Evolutionary conservation across 2,797 vertebrate species (phyloP), one percentile per base, ranked within the genome.

Genomic region (Aquila chrysaetos): DNA sequence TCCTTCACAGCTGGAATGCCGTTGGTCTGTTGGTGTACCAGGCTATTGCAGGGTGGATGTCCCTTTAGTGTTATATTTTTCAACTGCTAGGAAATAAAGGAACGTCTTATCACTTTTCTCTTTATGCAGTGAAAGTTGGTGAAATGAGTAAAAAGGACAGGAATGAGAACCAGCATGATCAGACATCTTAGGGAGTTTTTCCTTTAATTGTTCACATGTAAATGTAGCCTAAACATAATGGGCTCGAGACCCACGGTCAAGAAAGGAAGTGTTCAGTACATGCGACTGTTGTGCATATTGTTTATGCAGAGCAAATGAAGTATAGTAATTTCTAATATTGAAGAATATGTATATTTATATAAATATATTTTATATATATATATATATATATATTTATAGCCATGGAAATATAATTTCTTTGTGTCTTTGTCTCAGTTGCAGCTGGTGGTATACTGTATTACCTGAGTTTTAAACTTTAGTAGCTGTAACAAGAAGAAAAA

Each of bases 71-170:
- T 49, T 78, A 1, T 0, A 6, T 53, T 85, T 89, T 86, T n/a
- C 48, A 69, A 30, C 53, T 56, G 14, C 65, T 90, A 28, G 39
- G 20, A 78, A 28, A 89, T 41, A 88, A 81, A 64, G 33, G 9
- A 77, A 16, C 0, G 0, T 89, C 11, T 61, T 65, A 9, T 68
- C 0, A 0, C 28, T 86, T 23, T 59, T 92, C 41, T 59, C 16
- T 54, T 87, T 24, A n/a, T 35, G 25, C 27, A 33, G 44, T 85
- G 30, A 20, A 18, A 86, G 51, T 60, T 67, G 57, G 44, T 76
- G 39, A 27, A 57, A 80, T 2, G 6, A 86, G 22, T 60, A 31
- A 43, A 88, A 85, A 83, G 53, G 41, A 54, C 37, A 54, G 81
- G 57, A 94, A 87, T 53, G 60, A 87, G 48, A 78, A 91, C 73